Conservation (phyloP, 2,113 vertebrate species). For the Pangasianodon gigas region DNA sequence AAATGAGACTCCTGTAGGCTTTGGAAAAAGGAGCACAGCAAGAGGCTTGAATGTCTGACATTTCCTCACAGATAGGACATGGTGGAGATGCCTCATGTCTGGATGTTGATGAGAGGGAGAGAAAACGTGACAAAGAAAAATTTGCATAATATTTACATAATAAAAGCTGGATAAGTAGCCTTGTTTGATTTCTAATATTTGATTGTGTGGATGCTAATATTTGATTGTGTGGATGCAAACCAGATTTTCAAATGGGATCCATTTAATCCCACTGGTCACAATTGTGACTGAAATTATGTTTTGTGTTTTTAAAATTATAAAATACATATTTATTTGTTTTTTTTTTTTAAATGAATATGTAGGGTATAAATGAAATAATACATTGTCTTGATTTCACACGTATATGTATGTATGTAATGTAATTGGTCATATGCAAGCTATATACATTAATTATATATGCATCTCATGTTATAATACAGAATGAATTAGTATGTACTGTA, state of each 20-base stretch:
- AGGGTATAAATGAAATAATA: background rate
- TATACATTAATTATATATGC: background rate
- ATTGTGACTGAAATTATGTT: background rate
- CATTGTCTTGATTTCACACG: background rate
- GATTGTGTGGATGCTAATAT: background rate
- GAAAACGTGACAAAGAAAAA: constrained; percentile 17
- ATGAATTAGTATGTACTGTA: background rate
- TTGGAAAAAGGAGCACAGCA: constrained; percentile 23
- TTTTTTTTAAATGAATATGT: background rate
- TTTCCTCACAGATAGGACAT: constrained; percentile 32
- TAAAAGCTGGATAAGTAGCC: constrained; percentile 27
- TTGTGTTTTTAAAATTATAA: background rate
- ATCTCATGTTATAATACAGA: background rate
- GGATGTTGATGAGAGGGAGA: constrained; percentile 11
- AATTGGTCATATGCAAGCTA: background rate
- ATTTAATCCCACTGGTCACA: background rate
- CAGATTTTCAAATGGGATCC: background rate
- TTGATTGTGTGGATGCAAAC: constrained; percentile 3
- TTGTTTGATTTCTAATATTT: constrained; percentile 23
- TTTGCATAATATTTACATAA: constrained; percentile 41
- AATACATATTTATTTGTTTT: background rate
- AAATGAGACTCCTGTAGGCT: constrained; percentile 58
- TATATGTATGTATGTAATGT: background rate
- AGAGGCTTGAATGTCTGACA: constrained; percentile 36
- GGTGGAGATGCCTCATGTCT: constrained; percentile 27